phyloP scores from a whole-genome alignment of 2,113 vertebrate genomes.

The Regulus satrapa region DNA sequence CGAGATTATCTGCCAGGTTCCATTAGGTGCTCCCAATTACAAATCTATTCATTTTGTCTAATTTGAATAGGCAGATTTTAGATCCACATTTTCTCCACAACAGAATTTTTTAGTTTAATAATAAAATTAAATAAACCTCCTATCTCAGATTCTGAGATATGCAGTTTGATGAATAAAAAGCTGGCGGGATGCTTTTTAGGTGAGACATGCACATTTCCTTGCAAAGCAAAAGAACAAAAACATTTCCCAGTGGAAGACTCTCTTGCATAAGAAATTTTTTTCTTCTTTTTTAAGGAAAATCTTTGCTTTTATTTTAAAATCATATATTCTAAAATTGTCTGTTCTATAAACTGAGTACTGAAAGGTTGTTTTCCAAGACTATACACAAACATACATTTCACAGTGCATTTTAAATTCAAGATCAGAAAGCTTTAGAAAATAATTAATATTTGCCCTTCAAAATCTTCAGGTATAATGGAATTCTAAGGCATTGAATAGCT shows the following conservation, averaged over 20 bases:
- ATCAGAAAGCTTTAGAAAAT: not conserved
- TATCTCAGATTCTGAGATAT: not conserved
- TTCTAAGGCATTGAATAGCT: not conserved
- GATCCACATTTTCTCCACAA: not conserved
- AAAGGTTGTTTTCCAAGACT: not conserved
- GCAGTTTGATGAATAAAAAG: not conserved
- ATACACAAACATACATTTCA: not conserved
- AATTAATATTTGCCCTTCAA: not conserved
- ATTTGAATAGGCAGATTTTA: fast-evolving
- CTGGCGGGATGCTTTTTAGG: not conserved
- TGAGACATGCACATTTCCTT: not conserved
- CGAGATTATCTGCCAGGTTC: not conserved
- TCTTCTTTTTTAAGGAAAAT: not conserved
- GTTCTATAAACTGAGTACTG: not conserved
- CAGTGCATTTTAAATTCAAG: not conserved
- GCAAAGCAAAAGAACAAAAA: not conserved
- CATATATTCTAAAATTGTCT: not conserved
- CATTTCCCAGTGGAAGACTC: not conserved
- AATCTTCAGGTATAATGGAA: not conserved
- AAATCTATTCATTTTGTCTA: not conserved
- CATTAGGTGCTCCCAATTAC: not conserved
- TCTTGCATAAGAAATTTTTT: not conserved
- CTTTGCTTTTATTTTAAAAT: not conserved
- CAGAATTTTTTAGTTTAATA: not conserved
- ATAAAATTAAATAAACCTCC: not conserved